Evolutionary conservation across 2,113 vertebrate genomes (phyloP), one percentile per base, ranked within the genome.

Genomic region (Sciurus niger): DNA sequence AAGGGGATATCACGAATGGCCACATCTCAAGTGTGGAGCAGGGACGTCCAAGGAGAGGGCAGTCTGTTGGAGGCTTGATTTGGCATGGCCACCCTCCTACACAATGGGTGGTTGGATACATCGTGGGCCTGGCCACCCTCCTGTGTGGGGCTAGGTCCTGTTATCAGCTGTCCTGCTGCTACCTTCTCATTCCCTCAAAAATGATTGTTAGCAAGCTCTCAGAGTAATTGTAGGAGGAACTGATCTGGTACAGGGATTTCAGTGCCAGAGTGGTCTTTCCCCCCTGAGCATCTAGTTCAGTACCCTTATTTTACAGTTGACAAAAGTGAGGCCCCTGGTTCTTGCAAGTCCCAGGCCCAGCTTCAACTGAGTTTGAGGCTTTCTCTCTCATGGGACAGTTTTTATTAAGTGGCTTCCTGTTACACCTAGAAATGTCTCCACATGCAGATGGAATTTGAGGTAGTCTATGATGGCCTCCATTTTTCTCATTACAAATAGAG

Each of bases 271-370:
- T 30, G 53, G 53, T 46, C 68, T 53, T 46, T 13, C 6, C 17
- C 58, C 25, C n/a, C 10, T 34, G 73, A 72, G 55, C 40, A 51
- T 82, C 40, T 51, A 37, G 53, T 84, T 94, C 85, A 96, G 51
- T 89, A 82, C 55, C 43, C 53, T 95, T 86, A 95, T 74, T 95
- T 96, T 95, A 93, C 22, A 92, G 51, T 73, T 40, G 87, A 97
- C 84, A 70, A 90, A 90, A 95, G n/a, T 48, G 74, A 94, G 46
- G 5, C 6, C 51, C 53, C 25, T 40, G 40, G 40, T 40, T 63
- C 24, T 28, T 3, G 8, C 24, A 63, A 24, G 9, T 40, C 82
- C 30, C 30, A 84, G 67, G 12, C 70, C 84, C 37, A 58, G 40
- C 83, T 72, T 93, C 55, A 79, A 37, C 84, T 2, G 7, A 78